Evolutionary conservation across 2,797 vertebrate genomes (phyloP), one percentile per base, ranked within the genome.

Genomic region (Gymnodraco acuticeps): DNA sequence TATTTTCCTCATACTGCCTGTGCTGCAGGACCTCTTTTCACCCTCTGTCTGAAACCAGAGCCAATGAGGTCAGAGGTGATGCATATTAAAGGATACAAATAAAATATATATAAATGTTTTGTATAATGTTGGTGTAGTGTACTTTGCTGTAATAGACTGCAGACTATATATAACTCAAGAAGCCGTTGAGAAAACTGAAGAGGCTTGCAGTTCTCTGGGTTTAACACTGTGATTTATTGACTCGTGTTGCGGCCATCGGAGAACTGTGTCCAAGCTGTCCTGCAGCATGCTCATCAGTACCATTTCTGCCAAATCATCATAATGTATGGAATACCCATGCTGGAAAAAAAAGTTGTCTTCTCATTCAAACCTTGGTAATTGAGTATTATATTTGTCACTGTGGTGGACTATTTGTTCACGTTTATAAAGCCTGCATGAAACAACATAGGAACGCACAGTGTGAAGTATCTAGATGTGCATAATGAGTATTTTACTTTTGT

Each of bases 161-260:
- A 50, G 19, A 19, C 48, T 54, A 14, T 61, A 61, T 50, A 50
- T 33, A 55, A 61, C 46, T 45, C 31, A 51, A 45, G 64, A 27
- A 58, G 38, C 23, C n/a, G 11, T 27, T 13, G 43, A 11, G 19
- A 52, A 20, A 19, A 54, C 16, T 20, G 42, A 45, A 19, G 41
- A 9, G 19, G 20, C 27, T 48, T 45, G 47, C 71, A n/a, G 61
- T 6, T 53, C 13, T 68, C 15, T 62, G 19, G 15, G 48, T 12
- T 66, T 10, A n/a, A 17, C 58, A 17, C 13, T 55, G 45, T 4
- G n/a, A 64, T 66, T 23, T 81, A 81, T 78, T 83, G 81, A 86
- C 48, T 83, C 75, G 76, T 58, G 64, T 38, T 61, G 58, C 56
- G 53, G 12, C 41, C 10, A 69, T 64, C 47, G 42, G 19, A 73